These are phyloP conservation scores for Callithrix jacchus DNA, from an alignment of 2,113 vertebrate genomes.

Conservation along the genomic window DNA sequence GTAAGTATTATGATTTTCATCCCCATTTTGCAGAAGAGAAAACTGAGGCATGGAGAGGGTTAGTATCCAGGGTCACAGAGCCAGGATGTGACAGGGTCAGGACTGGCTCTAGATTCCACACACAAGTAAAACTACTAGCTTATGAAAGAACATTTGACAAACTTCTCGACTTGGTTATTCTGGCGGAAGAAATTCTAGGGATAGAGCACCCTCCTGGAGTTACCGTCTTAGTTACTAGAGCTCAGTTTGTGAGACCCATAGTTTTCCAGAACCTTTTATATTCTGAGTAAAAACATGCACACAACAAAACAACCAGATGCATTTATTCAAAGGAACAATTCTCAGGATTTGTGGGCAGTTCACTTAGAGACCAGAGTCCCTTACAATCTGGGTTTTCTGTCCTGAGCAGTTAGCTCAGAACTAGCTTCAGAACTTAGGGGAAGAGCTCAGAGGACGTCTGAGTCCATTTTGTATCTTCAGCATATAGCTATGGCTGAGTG, in stretches of 20 bases:
- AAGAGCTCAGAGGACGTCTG: rapidly evolving
- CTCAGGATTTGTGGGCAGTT: not conserved
- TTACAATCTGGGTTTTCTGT: rapidly evolving
- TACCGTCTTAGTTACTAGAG: not conserved
- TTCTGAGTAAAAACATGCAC: not conserved
- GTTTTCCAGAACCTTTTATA: not conserved
- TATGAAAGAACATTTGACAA: not conserved
- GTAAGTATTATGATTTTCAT: not conserved
- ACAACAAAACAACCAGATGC: not conserved
- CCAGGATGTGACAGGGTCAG: not conserved
- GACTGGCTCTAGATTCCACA: not conserved
- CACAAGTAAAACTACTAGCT: not conserved
- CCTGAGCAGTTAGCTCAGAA: not conserved
- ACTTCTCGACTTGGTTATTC: not conserved
- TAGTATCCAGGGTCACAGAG: not conserved
- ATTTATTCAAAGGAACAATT: not conserved
- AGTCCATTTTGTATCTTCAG: not conserved
- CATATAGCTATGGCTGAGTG: rapidly evolving
- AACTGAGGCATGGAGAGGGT: not conserved
- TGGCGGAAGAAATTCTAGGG: not conserved
- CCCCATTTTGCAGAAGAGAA: not conserved
- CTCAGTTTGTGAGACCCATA: not conserved
- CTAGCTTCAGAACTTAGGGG: not conserved
- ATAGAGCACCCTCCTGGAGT: not conserved
- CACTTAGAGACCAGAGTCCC: not conserved